Percentiles rank a stretch among this genome's conserved stretches.
Evolutionary conservation across 2,888 invertebrate species (phyloP).

Genomic region (Phytoseiulus persimilis): DNA sequence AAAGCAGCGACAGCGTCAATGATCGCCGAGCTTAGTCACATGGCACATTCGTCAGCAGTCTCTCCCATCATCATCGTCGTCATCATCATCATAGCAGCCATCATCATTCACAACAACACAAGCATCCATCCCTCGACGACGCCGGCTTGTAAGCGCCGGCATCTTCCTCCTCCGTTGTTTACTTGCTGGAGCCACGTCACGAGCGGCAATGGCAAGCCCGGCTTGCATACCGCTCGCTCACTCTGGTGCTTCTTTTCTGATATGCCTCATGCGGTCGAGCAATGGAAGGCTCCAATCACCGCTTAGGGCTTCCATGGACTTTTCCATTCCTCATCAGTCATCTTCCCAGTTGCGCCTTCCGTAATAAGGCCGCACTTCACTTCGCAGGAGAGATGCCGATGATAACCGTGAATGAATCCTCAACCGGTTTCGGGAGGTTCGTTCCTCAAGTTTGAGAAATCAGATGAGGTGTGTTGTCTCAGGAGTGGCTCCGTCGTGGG

Average conservation of each 20-base stretch:
- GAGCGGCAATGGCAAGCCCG: background rate
- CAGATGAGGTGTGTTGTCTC: too few relatives aligned
- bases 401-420: too few relatives aligned
- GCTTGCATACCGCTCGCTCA: background rate
- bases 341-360: too few relatives aligned
- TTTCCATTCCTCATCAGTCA: too few relatives aligned
- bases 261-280: too few relatives aligned
- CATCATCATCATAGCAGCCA: background rate
- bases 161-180: background rate
- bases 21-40: background rate
- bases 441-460: too few relatives aligned
- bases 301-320: too few relatives aligned
- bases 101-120: background rate
- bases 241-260: background rate
- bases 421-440: too few relatives aligned
- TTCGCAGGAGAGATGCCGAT: too few relatives aligned
- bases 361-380: too few relatives aligned
- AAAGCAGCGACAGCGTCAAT: background rate
- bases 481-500: too few relatives aligned
- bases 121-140: background rate
- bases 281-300: too few relatives aligned
- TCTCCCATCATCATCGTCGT: background rate
- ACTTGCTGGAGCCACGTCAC: background rate
- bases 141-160: background rate
- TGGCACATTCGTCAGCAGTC: slow-evolving; percentile 5